Evolutionary conservation across 64 coral and sea anemone genomes (phyloP), one percentile per base, ranked within the genome.

Genomic region (Montipora capricornis): DNA sequence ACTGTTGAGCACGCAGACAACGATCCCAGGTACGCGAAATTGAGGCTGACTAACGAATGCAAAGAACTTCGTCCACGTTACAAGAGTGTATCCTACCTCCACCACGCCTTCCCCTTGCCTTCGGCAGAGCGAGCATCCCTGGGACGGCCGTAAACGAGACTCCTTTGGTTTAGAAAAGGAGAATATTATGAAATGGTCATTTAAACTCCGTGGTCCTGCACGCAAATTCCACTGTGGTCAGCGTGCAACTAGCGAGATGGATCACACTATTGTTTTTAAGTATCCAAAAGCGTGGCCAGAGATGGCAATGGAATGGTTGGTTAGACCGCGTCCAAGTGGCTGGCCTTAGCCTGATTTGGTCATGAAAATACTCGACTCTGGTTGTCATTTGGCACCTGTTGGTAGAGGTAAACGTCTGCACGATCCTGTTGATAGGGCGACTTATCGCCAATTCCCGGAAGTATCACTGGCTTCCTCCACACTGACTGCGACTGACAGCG

Each of bases 301-400:
- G 50, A 45, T 57, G 6, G 95, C 95, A 46, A 97, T 94, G 95
- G 95, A 97, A 60, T 97, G 95, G 95, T 50, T 97, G 50, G 47
- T 88, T 45, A 92, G 95, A 53, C 68, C 68, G 3, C 91, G 95
- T 13, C 49, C 29, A 29, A 88, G 73, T 78, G 87, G 80, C 68
- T 97, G 95, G 95, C 95, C 95, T 22, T 94, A 92, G 14, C 20
- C 92, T 68, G 95, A 94, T 4, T 68, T 97, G 16, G 51, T 97
- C 2, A 74, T 90, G 87, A 69, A 94, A 3, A 94, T 91, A 26
- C 68, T 94, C 46, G 92, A 97, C 45, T 51, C 47, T 44, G 88
- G 95, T 37, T 97, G 95, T 88, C 95, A 94, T 67, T 82, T 97
- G 46, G 95, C 95, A 19, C 92, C 95, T 1, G 95, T 97, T 26